These are phyloP conservation scores for Brachylomia viminalis DNA, from an alignment of 2,888 invertebrate genomes.

Conservation along the genomic window DNA sequence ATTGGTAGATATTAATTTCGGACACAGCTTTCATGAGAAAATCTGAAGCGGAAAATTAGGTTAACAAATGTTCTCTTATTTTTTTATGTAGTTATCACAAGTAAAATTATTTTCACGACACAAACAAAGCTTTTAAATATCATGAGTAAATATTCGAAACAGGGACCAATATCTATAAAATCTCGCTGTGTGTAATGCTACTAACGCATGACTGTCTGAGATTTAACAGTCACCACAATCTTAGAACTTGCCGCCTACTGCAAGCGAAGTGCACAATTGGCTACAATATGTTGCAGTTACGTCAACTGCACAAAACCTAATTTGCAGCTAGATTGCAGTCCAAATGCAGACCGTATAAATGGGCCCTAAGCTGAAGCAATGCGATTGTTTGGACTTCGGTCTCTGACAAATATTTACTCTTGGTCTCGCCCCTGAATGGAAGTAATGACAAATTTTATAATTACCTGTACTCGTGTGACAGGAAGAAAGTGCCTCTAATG, in stretches of 20 bases:
- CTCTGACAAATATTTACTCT: constrained; percentile 11
- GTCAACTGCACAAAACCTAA: constrained; percentile 6
- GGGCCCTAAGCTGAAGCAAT: neutral
- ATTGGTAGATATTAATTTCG: constrained; percentile 28
- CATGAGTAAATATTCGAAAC: neutral
- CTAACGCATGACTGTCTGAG: neutral
- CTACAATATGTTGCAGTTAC: neutral
- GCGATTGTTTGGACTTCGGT: neutral
- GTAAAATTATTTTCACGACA: neutral
- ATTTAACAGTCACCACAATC: neutral
- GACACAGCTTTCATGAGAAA: constrained; percentile 15
- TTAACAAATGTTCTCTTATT: neutral
- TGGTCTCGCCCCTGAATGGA: constrained; percentile 1
- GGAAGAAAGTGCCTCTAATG: constrained; percentile 97
- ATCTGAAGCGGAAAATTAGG: neutral
- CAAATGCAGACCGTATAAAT: neutral
- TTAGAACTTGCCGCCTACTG: neutral
- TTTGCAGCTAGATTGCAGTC: constrained; percentile 13
- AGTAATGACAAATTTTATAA: constrained; percentile 52
- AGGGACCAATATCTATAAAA: neutral
- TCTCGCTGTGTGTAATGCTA: neutral
- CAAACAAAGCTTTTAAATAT: neutral
- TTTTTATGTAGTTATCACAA: neutral
- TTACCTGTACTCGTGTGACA: constrained; percentile 96
- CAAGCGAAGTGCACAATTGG: neutral